Evolutionary conservation across 1,140 invertebrate species (phyloP).

Genomic region (Dermatophagoides farinae): DNA sequence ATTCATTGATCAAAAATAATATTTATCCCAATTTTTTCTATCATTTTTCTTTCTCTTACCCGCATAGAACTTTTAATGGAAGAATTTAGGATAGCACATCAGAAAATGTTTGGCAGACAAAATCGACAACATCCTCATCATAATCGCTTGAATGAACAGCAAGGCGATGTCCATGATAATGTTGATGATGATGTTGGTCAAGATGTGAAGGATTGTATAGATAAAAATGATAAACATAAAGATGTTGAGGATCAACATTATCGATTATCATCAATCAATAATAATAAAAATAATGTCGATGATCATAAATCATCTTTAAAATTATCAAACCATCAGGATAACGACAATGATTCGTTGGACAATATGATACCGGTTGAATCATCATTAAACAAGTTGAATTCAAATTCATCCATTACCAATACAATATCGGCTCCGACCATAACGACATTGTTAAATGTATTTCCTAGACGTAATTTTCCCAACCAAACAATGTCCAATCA

Average conservation of each 20-base stretch:
- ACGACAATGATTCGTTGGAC: no score
- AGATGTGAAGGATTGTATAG: neutral
- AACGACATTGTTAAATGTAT: no score
- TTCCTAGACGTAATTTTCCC: no score
- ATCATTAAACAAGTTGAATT: no score
- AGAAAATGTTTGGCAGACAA: constrained; percentile 19
- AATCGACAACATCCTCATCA: neutral
- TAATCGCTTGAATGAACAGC: no score
- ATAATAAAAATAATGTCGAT: neutral
- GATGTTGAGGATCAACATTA: neutral
- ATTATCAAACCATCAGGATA: no score
- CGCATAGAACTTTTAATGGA: constrained; percentile 19
- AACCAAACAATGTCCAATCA: no score
- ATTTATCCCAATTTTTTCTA: neutral
- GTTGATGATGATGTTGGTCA: neutral
- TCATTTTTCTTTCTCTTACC: neutral
- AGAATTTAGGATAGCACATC: constrained; percentile 20
- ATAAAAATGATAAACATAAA: neutral
- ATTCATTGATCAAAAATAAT: neutral
- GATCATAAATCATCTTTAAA: no score
- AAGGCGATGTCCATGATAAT: neutral
- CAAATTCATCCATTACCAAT: no score
- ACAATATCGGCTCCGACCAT: no score
- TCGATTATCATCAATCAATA: neutral
- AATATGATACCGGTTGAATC: no score